These are phyloP conservation scores for Solenodon paradoxus DNA, from an alignment of 2,113 vertebrate genomes.

Conservation along the genomic window DNA sequence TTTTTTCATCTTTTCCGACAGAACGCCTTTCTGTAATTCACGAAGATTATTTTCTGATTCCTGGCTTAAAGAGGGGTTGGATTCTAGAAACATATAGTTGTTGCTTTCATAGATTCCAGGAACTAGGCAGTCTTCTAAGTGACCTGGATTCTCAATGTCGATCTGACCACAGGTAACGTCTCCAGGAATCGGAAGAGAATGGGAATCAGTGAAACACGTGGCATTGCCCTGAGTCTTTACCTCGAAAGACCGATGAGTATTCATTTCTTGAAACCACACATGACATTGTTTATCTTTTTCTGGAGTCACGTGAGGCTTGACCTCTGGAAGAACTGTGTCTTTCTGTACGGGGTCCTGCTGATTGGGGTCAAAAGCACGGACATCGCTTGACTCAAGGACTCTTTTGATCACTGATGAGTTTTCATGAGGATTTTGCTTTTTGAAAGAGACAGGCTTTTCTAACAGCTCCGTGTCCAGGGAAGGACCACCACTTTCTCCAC, in stretches of 20 bases:
- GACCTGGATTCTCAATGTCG: background rate
- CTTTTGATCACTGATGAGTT: background rate
- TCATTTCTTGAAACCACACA: slow-evolving; percentile 20
- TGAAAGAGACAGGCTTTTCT: slow-evolving; percentile 17
- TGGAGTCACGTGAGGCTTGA: background rate
- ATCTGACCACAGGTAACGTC: background rate
- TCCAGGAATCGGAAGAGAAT: background rate
- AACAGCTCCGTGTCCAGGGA: background rate
- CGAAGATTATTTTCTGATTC: background rate
- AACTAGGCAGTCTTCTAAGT: background rate
- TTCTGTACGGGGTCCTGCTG: background rate
- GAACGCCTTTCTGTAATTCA: slow-evolving; percentile 20
- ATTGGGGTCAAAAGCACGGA: background rate
- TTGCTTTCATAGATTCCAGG: background rate
- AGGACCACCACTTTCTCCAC: background rate
- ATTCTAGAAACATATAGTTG: slow-evolving; percentile 28
- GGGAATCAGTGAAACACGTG: background rate
- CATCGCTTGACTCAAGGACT: background rate
- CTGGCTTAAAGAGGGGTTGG: background rate
- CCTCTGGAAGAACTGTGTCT: background rate
- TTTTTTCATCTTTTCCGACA: background rate
- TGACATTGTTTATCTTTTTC: background rate
- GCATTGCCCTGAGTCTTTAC: background rate
- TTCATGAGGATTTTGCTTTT: background rate
- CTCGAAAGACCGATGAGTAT: background rate